Evolutionary conservation across 2,113 vertebrate species (phyloP).

Genomic region (Ptyas mucosa): DNA sequence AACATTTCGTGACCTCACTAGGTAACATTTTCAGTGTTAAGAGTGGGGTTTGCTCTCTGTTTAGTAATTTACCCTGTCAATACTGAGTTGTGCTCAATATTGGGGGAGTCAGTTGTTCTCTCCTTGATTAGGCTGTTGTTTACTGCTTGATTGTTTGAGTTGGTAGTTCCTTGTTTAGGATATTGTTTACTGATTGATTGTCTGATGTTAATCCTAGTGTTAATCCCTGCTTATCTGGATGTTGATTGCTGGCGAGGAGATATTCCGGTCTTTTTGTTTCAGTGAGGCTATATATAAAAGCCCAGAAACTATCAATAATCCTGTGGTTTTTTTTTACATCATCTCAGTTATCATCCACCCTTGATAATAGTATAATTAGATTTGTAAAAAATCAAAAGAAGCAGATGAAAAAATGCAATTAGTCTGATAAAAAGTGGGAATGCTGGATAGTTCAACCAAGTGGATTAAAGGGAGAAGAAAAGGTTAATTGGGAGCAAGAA

Average conservation of each 20-base stretch:
- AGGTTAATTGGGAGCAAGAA: conserved; percentile 73
- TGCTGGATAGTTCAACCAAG: conserved; percentile 30
- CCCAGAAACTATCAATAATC: conserved; percentile 59
- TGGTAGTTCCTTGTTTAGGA: background rate
- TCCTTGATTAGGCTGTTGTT: background rate
- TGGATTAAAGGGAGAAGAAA: conserved; percentile 54
- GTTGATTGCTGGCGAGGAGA: background rate
- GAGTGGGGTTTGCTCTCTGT: background rate
- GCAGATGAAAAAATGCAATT: conserved; percentile 62
- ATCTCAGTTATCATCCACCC: conserved; percentile 13
- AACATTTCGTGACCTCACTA: background rate
- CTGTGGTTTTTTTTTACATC: conserved; percentile 59
- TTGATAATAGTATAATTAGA: conserved; percentile 65
- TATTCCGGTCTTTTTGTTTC: background rate
- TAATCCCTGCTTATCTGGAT: background rate
- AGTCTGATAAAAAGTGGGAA: conserved; percentile 60
- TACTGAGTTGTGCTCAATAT: background rate
- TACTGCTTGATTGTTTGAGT: background rate
- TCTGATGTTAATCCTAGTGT: background rate
- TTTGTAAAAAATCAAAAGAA: conserved; percentile 57
- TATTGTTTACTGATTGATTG: background rate
- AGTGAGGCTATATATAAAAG: conserved; percentile 44
- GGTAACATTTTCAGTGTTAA: background rate
- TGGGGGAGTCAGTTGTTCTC: background rate
- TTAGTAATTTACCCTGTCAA: background rate